Percentiles rank a stretch among this genome's conserved stretches.
phyloP scores from a whole-genome alignment of 2,797 vertebrate species.

The Pelobates cultripes region DNA sequence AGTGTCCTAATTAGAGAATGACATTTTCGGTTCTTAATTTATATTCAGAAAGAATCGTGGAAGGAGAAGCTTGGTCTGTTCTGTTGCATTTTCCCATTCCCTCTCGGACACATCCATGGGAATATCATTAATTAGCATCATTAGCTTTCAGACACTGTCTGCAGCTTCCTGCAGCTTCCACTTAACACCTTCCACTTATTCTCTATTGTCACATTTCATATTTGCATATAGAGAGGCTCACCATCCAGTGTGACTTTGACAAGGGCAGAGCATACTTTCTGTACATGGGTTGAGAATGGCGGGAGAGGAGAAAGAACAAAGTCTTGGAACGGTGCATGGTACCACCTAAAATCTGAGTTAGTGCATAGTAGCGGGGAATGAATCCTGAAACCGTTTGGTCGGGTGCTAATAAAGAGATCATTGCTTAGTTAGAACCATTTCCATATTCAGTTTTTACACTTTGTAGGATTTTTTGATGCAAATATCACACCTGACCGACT shows the following conservation, averaged over 20 bases:
- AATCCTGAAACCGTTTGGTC: too few species aligned
- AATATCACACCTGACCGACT: too few species aligned
- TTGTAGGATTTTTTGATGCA: too few species aligned
- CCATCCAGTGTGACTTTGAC: constrained; percentile 56
- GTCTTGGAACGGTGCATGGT: too few species aligned
- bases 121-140: constrained; percentile 66
- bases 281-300: constrained; percentile 40
- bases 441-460: too few species aligned
- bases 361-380: too few species aligned
- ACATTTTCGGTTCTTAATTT: constrained; percentile 57
- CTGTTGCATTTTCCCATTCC: constrained; percentile 20
- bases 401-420: too few species aligned
- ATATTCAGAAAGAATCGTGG: constrained; percentile 51
- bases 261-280: constrained; percentile 54
- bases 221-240: constrained; percentile 60
- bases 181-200: constrained; percentile 65
- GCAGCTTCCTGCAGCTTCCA: constrained; percentile 61
- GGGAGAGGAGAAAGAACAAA: neutral
- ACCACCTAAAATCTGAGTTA: too few species aligned
- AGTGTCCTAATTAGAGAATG: constrained; percentile 52
- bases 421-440: too few species aligned
- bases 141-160: constrained; percentile 67
- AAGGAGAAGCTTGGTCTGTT: constrained; percentile 47
- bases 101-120: constrained; percentile 53
- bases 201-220: constrained; percentile 62